phyloP scores from a whole-genome alignment of 2,888 invertebrate genomes.

The Mantis religiosa region DNA sequence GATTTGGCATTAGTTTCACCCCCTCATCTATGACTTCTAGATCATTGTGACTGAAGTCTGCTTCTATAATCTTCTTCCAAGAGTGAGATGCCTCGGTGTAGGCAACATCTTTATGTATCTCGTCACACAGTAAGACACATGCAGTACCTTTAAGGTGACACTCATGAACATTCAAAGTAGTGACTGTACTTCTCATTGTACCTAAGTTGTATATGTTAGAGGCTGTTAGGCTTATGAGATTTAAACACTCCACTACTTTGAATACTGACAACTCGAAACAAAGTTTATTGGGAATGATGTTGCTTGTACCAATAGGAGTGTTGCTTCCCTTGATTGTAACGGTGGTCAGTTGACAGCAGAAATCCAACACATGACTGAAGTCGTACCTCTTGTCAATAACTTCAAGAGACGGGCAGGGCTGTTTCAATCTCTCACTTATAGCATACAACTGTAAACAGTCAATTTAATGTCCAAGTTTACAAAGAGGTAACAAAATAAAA shows the following conservation, averaged over 20 bases:
- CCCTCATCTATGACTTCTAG: slow-evolving; percentile 75
- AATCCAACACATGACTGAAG: slow-evolving; percentile 87
- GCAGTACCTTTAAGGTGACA: slow-evolving; percentile 65
- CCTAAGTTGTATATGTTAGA: slow-evolving; percentile 63
- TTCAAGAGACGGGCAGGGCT: slow-evolving; percentile 78
- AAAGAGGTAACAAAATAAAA: not conserved
- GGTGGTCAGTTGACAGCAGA: slow-evolving; percentile 70
- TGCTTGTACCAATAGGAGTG: slow-evolving; percentile 72
- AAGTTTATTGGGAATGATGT: slow-evolving; percentile 75
- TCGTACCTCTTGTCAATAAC: slow-evolving; percentile 76
- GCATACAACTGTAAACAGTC: slow-evolving; percentile 71
- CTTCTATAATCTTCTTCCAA: slow-evolving; percentile 64
- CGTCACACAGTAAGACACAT: slow-evolving; percentile 80
- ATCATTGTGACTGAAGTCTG: slow-evolving; percentile 76
- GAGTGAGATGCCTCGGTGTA: slow-evolving; percentile 51
- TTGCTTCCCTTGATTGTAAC: slow-evolving; percentile 65
- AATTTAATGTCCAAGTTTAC: not conserved
- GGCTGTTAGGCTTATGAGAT: slow-evolving; percentile 64
- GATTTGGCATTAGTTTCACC: slow-evolving; percentile 68
- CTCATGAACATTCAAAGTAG: slow-evolving; percentile 60
- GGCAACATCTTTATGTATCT: slow-evolving; percentile 64
- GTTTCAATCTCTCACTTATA: slow-evolving; percentile 81
- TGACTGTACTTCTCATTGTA: slow-evolving; percentile 59
- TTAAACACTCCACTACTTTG: slow-evolving; percentile 68
- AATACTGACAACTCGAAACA: slow-evolving; percentile 79